phyloP scores from a whole-genome alignment of 2,888 invertebrate genomes.

The Gortyna flavago region DNA sequence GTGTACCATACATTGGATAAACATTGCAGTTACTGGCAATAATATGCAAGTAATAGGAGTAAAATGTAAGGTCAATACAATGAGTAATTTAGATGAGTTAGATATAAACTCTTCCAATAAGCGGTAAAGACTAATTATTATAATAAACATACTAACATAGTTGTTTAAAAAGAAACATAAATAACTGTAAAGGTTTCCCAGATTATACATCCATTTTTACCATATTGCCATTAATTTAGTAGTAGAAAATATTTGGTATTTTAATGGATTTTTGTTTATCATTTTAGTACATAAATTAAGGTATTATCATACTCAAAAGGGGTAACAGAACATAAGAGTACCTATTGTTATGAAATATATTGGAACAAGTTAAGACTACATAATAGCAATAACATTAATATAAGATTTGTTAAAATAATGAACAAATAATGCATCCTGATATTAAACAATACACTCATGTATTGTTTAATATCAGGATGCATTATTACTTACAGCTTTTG shows the following conservation, averaged over 20 bases:
- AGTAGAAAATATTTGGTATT: constrained; percentile 16
- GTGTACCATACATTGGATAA: constrained; percentile 32
- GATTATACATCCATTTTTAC: constrained; percentile 11
- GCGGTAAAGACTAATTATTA: constrained; percentile 61
- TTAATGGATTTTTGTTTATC: constrained; percentile 16
- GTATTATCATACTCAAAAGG: constrained; percentile 15
- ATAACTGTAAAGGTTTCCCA: constrained; percentile 8
- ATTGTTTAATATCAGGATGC: constrained; percentile 15
- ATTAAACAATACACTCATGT: too few species aligned
- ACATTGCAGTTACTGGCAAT: constrained; percentile 39
- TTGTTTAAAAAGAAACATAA: constrained; percentile 30
- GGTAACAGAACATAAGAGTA: constrained; percentile 14
- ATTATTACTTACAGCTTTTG: background rate
- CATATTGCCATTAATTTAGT: constrained; percentile 37
- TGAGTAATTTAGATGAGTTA: constrained; percentile 45
- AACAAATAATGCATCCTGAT: constrained; percentile 50
- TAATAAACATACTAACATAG: constrained; percentile 39
- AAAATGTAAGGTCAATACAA: constrained; percentile 33
- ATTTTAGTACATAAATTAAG: constrained; percentile 16
- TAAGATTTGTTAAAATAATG: constrained; percentile 57
- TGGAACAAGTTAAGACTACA: constrained; percentile 65
- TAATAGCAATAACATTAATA: constrained; percentile 62
- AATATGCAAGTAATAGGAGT: constrained; percentile 31
- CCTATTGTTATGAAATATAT: constrained; percentile 52
- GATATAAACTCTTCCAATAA: constrained; percentile 54